Conservation (phyloP, 2,113 vertebrate genomes). For the Apteryx owenii region DNA sequence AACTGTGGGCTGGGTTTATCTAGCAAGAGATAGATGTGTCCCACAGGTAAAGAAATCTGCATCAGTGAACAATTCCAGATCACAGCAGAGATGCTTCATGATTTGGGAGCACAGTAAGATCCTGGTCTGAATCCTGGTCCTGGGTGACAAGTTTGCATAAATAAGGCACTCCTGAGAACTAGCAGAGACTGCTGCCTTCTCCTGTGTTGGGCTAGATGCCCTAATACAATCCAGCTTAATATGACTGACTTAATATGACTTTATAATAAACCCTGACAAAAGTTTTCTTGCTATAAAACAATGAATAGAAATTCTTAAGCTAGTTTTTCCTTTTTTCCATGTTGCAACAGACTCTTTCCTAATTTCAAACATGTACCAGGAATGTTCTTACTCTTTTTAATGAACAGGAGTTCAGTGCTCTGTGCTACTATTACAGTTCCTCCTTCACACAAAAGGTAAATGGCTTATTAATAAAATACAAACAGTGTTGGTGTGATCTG, state of each 20-base stretch:
- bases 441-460: not conserved
- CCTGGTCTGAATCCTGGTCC: not conserved
- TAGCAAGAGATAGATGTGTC: not conserved
- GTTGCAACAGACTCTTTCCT: not conserved
- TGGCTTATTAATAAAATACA: not conserved
- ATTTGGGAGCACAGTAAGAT: not conserved
- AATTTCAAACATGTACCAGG: not conserved
- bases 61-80: not conserved
- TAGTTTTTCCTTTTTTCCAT: not conserved
- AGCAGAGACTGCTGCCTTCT: not conserved
- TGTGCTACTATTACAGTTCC: not conserved
- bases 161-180: not conserved
- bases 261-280: slow-evolving; percentile 49
- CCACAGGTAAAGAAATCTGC: not conserved
- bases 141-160: not conserved
- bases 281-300: slow-evolving; percentile 15
- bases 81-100: not conserved
- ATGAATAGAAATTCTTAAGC: not conserved
- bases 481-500: not conserved
- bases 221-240: not conserved
- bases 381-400: not conserved
- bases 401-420: not conserved
- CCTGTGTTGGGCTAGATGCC: not conserved
- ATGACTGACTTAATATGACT: no score
- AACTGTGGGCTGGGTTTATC: not conserved